phyloP scores from a whole-genome alignment of 2,113 vertebrate genomes.

The Megaceryle torquata region DNA sequence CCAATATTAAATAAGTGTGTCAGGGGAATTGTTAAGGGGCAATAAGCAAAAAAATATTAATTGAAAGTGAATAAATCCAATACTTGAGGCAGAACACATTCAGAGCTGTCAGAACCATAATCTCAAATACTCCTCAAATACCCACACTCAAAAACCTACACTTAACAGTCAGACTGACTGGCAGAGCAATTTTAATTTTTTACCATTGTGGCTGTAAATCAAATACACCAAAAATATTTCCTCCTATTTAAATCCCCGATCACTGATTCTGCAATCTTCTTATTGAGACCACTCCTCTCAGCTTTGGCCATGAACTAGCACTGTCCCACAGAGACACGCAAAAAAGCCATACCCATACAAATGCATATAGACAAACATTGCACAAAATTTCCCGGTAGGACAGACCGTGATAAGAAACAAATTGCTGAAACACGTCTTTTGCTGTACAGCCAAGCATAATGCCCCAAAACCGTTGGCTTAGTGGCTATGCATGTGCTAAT shows the following conservation, averaged over 20 bases:
- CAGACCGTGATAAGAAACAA: neutral
- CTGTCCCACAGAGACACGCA: neutral
- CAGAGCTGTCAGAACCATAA: conserved; percentile 28
- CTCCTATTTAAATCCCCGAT: neutral
- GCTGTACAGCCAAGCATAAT: neutral
- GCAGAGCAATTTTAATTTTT: conserved; percentile 39
- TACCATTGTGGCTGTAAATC: conserved; percentile 25
- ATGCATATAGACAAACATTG: neutral
- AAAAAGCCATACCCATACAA: neutral
- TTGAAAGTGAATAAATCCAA: conserved; percentile 17
- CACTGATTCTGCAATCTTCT: neutral
- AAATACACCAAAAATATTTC: conserved; percentile 31
- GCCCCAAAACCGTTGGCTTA: neutral
- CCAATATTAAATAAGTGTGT: neutral
- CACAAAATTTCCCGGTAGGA: neutral
- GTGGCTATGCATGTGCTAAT: neutral
- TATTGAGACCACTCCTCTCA: neutral
- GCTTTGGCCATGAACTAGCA: neutral
- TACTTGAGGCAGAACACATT: conserved; percentile 22
- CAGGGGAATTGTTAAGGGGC: neutral
- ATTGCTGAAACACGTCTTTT: neutral
- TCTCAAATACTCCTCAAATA: neutral
- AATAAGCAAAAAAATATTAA: neutral
- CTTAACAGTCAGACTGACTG: neutral
- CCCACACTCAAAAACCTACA: neutral